Conservation (phyloP, 23 tunicate species). For the Phallusia fumigata region DNA sequence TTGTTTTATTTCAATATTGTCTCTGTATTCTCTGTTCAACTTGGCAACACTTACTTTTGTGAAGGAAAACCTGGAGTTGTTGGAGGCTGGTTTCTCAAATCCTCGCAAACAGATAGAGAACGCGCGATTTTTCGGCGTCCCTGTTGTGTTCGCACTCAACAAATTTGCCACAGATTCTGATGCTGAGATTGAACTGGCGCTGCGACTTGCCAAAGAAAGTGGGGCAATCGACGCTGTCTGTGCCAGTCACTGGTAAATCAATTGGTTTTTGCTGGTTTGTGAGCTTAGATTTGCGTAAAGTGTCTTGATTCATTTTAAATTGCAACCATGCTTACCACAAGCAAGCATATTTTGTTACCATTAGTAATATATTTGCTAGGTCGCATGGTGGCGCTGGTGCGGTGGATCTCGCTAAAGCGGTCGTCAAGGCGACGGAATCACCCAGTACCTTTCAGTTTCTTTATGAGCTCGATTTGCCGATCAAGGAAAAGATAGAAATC, state of each 20-base stretch:
- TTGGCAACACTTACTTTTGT: background rate
- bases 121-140: slow-evolving; percentile 83
- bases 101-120: slow-evolving; percentile 97
- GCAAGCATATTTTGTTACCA: too few relatives aligned
- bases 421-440: slow-evolving; percentile 60
- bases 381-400: slow-evolving; percentile 98
- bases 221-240: slow-evolving; percentile 96
- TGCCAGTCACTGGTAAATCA: slow-evolving; percentile 85
- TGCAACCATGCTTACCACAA: too few relatives aligned
- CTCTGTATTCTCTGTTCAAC: too few relatives aligned
- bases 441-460: slow-evolving; percentile 74
- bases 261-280: too few relatives aligned
- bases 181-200: slow-evolving; percentile 62
- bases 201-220: slow-evolving; percentile 72
- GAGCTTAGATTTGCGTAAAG: too few relatives aligned
- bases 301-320: too few relatives aligned
- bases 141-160: slow-evolving; percentile 98
- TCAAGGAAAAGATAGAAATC: slow-evolving; percentile 79
- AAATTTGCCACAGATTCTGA: slow-evolving; percentile 82
- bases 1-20: too few relatives aligned
- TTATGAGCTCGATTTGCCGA: slow-evolving; percentile 64
- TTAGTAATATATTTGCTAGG: slow-evolving; percentile 39
- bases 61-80: slow-evolving; percentile 76
- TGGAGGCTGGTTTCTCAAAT: slow-evolving; percentile 95
- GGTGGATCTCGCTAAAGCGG: slow-evolving; percentile 84